Evolutionary conservation across 2,113 vertebrate species (phyloP).

Genomic region (Struthio camelus): DNA sequence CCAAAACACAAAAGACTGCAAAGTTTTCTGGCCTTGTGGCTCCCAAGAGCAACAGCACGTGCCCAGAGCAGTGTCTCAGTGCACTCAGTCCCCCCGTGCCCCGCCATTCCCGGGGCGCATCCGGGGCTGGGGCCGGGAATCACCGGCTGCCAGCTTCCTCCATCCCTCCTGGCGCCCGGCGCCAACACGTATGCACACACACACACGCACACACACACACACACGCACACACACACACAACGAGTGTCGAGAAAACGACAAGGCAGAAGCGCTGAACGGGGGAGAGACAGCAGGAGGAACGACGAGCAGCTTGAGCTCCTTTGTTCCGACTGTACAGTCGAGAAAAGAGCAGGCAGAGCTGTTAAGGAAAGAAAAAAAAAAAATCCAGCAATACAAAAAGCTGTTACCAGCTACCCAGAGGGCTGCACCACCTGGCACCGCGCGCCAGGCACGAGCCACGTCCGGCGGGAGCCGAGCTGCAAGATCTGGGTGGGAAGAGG

Average conservation of each 20-base stretch:
- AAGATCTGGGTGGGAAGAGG: rapidly evolving
- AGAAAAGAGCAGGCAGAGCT: background rate
- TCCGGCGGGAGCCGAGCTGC: background rate
- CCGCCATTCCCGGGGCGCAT: no score
- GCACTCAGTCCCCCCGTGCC: no score
- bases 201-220: background rate
- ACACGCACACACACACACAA: background rate
- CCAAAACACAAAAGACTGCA: background rate
- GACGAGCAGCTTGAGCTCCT: slow-evolving; percentile 11
- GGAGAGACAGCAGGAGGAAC: background rate
- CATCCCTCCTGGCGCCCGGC: rapidly evolving
- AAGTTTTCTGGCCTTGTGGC: background rate
- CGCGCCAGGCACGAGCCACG: no score
- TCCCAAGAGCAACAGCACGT: rapidly evolving
- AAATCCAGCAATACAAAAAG: background rate
- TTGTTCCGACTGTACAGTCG: background rate
- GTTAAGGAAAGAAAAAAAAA: background rate
- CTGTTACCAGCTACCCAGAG: rapidly evolving
- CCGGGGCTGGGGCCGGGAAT: no score
- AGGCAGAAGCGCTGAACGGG: background rate
- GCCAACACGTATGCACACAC: rapidly evolving
- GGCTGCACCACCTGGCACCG: background rate
- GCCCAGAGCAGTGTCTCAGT: no score
- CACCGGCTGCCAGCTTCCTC: no score
- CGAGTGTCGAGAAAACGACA: rapidly evolving